A percentile compares a stretch with the other conserved stretches of the same genome.
These are phyloP conservation scores for Sepiola atlantica DNA, from an alignment of 2,888 invertebrate genomes.

Conservation along the genomic window DNA sequence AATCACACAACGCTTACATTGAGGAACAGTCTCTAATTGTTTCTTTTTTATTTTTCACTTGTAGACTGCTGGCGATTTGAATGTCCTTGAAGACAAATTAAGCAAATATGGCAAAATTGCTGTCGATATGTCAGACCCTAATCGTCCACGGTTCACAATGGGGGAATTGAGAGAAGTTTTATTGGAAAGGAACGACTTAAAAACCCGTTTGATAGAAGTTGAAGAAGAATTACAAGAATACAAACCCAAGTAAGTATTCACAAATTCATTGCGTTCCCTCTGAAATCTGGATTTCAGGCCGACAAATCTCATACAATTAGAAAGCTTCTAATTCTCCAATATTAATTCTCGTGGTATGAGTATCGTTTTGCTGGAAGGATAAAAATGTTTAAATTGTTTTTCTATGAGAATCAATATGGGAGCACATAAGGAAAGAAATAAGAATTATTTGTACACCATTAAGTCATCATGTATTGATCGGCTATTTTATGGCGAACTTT, in stretches of 20 bases:
- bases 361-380: background rate
- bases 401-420: background rate
- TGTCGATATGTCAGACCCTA: constrained; percentile 73
- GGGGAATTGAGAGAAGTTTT: constrained; percentile 89
- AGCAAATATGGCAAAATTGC: constrained; percentile 71
- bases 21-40: too few species aligned
- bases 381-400: background rate
- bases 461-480: background rate
- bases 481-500: too few species aligned
- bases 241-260: constrained; percentile 78
- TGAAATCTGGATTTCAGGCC: background rate
- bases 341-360: background rate
- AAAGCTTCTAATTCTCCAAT: background rate
- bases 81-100: constrained; percentile 62
- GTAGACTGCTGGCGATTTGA: constrained; percentile 57
- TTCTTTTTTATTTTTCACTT: background rate
- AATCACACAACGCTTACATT: too few species aligned
- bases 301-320: background rate
- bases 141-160: constrained; percentile 87
- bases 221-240: constrained; percentile 90
- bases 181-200: constrained; percentile 93
- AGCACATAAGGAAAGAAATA: background rate
- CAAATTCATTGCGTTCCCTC: background rate
- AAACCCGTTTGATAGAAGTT: constrained; percentile 92
- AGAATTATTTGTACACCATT: background rate